Base-by-base conservation (phyloP, 1,140 invertebrate genomes). In the Trichonephila inaurata region DNA sequence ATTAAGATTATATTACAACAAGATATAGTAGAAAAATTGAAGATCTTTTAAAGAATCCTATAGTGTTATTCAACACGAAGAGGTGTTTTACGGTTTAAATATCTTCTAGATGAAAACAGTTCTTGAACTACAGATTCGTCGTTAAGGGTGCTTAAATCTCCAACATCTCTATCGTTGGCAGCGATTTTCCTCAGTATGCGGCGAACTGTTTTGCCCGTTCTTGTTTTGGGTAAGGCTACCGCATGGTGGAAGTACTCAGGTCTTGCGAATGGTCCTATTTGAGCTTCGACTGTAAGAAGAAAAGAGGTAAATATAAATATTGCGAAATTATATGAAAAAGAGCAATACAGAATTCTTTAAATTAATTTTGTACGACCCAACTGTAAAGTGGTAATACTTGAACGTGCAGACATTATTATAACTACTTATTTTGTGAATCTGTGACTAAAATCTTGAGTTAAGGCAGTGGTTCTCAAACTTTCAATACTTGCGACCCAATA, bases 131-230 rank as follows among this genome's bases (percentile, higher is more conserved):
- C 97, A 7, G 96, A 96, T 94, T 98, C 98, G 95, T 99, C 98
- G 40, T 98, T 98, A 90, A 99, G 96, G 0, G 99, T 99, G 18
- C 98, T 98, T 0, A 97, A 97, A 95, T 99, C 99, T 10, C 99
- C 99, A 83, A 99, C 97, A 94, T 99, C 97, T 58, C 96, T 96
- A 95, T 99, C 98, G 58, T 98, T 98, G 0, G 98, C 96, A 0
- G 99, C 99, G 14, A 99, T 97, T 96, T 99, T 99, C 81, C 98
- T 96, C 44, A 99, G 96, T 87, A 99, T 97, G 94, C 99, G 96
- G 69, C 99, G 97, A 98, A 99, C 99, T 81, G 99, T 99, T 96
- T 99, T 99, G 2, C 99, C 99, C 1, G 99, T 99, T 69, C 99
- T 97, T 0, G 99, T 99, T 96, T 99, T 99, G 1, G 99, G 99